A percentile compares a stretch with the other conserved stretches of the same genome.
These are phyloP conservation scores for Dendrophyllia cribrosa DNA, from an alignment of 64 coral and sea anemone genomes.

Conservation along the genomic window DNA sequence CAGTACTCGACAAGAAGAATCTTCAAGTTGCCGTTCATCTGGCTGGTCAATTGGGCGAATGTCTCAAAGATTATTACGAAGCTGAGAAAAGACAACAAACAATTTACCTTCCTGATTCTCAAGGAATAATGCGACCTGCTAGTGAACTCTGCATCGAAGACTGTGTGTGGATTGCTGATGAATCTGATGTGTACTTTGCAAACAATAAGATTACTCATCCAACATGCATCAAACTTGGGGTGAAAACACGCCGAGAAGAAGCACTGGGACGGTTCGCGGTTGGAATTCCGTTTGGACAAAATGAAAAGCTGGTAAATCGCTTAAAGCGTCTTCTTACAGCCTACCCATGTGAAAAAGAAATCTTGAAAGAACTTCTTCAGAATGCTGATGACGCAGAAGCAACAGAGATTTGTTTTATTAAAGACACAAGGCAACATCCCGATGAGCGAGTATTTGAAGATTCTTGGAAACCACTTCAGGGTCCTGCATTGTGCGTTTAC, in stretches of 20 bases:
- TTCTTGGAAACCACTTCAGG: slow-evolving; percentile 80
- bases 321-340: slow-evolving; percentile 71
- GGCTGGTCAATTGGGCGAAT: background rate
- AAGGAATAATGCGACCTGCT: slow-evolving; percentile 30
- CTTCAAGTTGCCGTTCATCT: slow-evolving; percentile 34
- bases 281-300: slow-evolving; percentile 86
- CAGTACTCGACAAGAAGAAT: background rate
- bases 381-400: slow-evolving; percentile 97
- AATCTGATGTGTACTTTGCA: slow-evolving; percentile 37
- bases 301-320: slow-evolving; percentile 77
- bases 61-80: background rate
- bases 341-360: slow-evolving; percentile 83
- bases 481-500: slow-evolving; percentile 88
- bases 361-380: slow-evolving; percentile 94
- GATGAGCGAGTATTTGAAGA: slow-evolving; percentile 72
- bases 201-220: slow-evolving; percentile 31
- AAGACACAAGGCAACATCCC: slow-evolving; percentile 64
- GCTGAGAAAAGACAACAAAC: background rate
- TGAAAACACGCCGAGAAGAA: slow-evolving; percentile 71
- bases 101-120: slow-evolving; percentile 63
- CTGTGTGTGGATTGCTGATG: slow-evolving; percentile 84
- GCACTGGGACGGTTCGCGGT: background rate
- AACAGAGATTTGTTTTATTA: slow-evolving; percentile 82
- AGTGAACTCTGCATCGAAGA: slow-evolving; percentile 62
- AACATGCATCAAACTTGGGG: slow-evolving; percentile 22